A percentile compares a stretch with the other conserved stretches of the same genome.
phyloP scores from a whole-genome alignment of 37 sponge, comb jelly and placozoan genomes.

The Chondrilla cf. caribensis region DNA sequence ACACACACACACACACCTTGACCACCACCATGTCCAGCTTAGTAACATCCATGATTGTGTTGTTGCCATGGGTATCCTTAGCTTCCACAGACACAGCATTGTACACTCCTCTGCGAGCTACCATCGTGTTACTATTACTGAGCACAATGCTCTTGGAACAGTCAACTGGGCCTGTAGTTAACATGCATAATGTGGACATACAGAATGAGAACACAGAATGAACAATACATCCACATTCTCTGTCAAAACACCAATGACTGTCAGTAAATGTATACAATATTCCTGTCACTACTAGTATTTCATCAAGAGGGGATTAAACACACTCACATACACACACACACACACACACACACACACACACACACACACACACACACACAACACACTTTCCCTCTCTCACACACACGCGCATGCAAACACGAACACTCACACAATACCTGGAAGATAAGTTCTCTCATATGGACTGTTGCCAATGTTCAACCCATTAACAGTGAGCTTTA shows the following conservation, averaged over 20 bases:
- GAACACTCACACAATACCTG: constrained; percentile 64
- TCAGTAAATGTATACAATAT: neutral
- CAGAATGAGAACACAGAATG: too few species aligned
- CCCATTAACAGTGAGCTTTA: constrained; percentile 44
- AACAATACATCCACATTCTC: too few species aligned
- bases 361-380: neutral
- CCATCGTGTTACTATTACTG: constrained; percentile 48
- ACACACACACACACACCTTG: constrained; percentile 40
- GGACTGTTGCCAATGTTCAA: constrained; percentile 6
- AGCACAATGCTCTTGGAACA: constrained; percentile 58
- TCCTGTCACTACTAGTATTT: neutral
- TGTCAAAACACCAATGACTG: too few species aligned
- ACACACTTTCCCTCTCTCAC: neutral
- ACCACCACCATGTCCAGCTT: constrained; percentile 44
- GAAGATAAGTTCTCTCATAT: constrained; percentile 38
- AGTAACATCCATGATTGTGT: constrained; percentile 26
- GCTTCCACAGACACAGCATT: constrained; percentile 53
- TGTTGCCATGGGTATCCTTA: constrained; percentile 71
- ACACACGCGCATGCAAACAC: neutral
- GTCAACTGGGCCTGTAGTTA: constrained; percentile 60
- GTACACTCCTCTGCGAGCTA: constrained; percentile 52
- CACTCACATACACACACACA: neutral
- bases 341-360: neutral
- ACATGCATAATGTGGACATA: too few species aligned
- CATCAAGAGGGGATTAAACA: neutral